Base-by-base conservation (phyloP, 1,140 invertebrate species). In the Temnothorax longispinosus region DNA sequence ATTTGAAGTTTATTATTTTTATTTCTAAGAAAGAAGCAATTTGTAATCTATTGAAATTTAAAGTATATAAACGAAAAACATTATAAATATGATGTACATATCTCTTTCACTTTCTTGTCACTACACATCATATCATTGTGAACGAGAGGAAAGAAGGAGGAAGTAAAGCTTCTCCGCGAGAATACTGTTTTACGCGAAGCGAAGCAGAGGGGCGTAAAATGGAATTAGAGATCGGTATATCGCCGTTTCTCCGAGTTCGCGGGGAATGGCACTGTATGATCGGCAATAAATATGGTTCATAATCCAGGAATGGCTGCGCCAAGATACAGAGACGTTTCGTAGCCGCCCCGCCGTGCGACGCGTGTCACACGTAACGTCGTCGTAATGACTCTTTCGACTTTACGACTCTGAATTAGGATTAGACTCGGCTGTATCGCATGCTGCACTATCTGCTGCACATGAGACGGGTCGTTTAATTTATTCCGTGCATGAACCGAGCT, bases 391-490 rank as follows among this genome's bases (percentile, higher is more conserved):
- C 62, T 60, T 78, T 77, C 82, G 87, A 94, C 81, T 94, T 92
- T 93, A 94, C 91, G 91, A 92, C 88, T 92, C 85, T 90, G 88
- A 93, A 93, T 93, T 93, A 93, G 91, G 91, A 93, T 93, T 91
- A 91, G 71, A 87, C 41, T 72, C 76, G 81, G 15, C 38, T 47
- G 35, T 76, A 52, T 56, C 50, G 35, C 6, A n/a, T 38, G 50
- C 21, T 21, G n/a, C 71, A 84, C 78, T 76, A 52, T 87, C 74
- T 50, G 62, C 52, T 72, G n/a, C 41, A 18, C 38, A 60, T 82
- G 18, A 56, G 41, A 21, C 27, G 44, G 52, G 56, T 38, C n/a
- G 60, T 76, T 87, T 81, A 60, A 72, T 88, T 86, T 86, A 44
- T 85, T 85, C 74, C 15, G 27, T 8, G 60, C 50, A 56, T 77